These are phyloP conservation scores for Hippocampus mohnikei DNA, from an alignment of 2,113 vertebrate genomes.

Conservation along the genomic window DNA sequence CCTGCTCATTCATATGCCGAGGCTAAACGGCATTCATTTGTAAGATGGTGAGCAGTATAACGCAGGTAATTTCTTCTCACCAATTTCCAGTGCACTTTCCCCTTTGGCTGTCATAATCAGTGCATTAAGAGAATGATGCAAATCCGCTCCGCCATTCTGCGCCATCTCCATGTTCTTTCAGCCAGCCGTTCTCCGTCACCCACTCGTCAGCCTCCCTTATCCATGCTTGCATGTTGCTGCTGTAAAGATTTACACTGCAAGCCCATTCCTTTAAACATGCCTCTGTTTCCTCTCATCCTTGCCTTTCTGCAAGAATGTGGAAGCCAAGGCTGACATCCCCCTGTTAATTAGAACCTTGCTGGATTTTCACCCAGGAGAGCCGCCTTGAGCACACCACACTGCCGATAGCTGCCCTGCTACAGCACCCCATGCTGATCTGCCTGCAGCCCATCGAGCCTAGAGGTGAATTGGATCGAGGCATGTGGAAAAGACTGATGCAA, in stretches of 20 bases:
- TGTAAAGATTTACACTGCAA: conserved; percentile 89
- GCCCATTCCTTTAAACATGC: conserved; percentile 48
- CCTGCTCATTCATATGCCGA: conserved; percentile 88
- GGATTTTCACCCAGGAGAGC: conserved; percentile 38
- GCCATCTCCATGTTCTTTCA: conserved; percentile 26
- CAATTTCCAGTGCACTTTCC: conserved; percentile 76
- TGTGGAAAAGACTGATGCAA: background rate
- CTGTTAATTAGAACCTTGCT: conserved; percentile 42
- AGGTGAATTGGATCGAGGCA: conserved; percentile 1
- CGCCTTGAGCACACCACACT: conserved; percentile 28
- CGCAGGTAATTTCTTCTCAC: conserved; percentile 86
- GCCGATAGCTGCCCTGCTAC: conserved; percentile 18
- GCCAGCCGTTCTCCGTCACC: conserved; percentile 52
- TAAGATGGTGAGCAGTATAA: conserved; percentile 79
- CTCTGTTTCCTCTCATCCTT: conserved; percentile 4
- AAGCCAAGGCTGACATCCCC: conserved; percentile 42
- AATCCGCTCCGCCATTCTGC: conserved; percentile 45
- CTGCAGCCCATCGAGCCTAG: conserved; percentile 29
- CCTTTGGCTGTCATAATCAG: conserved; percentile 91
- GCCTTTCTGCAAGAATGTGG: conserved; percentile 23
- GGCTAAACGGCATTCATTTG: conserved; percentile 85
- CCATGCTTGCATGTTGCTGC: conserved; percentile 77
- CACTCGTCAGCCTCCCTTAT: conserved; percentile 53
- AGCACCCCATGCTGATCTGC: conserved; percentile 26
- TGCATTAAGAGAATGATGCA: conserved; percentile 76